Evolutionary conservation across 2,797 vertebrate genomes (phyloP).

Genomic region (Eptatretus atami): DNA sequence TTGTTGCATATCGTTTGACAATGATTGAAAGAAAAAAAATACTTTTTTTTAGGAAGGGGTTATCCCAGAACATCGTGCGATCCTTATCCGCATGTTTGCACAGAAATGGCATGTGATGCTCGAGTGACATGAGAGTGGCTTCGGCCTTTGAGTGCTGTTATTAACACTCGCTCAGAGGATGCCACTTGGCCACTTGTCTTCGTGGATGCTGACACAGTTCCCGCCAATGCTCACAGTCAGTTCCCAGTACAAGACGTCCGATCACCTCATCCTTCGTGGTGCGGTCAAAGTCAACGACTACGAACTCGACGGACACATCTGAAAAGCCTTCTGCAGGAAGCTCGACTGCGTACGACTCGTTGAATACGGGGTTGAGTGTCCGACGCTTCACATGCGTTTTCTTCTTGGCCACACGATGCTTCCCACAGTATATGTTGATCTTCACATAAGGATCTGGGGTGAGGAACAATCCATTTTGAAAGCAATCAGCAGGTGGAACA

Average conservation of each 20-base stretch:
- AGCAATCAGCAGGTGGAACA: too few relatives aligned
- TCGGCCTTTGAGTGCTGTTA: neutral
- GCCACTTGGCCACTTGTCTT: slow-evolving; percentile 60
- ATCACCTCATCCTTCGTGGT: slow-evolving; percentile 80
- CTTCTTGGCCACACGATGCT: slow-evolving; percentile 83
- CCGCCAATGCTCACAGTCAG: slow-evolving; percentile 44
- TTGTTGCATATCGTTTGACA: too few relatives aligned
- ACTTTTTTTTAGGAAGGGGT: too few relatives aligned
- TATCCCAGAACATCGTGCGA: too few relatives aligned
- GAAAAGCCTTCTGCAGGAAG: slow-evolving; percentile 52
- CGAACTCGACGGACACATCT: slow-evolving; percentile 58
- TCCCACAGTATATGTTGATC: slow-evolving; percentile 67
- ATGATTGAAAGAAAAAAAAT: too few relatives aligned
- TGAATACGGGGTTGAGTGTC: slow-evolving; percentile 76
- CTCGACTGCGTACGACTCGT: slow-evolving; percentile 86
- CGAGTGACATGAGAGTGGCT: too few relatives aligned
- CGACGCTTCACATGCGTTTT: slow-evolving; percentile 90
- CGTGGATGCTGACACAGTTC: slow-evolving; percentile 49
- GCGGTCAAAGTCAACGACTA: slow-evolving; percentile 72
- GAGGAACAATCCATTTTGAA: slow-evolving; percentile 7
- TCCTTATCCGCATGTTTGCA: too few relatives aligned
- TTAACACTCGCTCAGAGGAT: slow-evolving; percentile 57
- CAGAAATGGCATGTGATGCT: too few relatives aligned
- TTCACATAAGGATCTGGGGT: slow-evolving; percentile 67
- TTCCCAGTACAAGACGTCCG: slow-evolving; percentile 46